phyloP scores from a whole-genome alignment of 1,140 invertebrate genomes.

The Camponotus floridanus region DNA sequence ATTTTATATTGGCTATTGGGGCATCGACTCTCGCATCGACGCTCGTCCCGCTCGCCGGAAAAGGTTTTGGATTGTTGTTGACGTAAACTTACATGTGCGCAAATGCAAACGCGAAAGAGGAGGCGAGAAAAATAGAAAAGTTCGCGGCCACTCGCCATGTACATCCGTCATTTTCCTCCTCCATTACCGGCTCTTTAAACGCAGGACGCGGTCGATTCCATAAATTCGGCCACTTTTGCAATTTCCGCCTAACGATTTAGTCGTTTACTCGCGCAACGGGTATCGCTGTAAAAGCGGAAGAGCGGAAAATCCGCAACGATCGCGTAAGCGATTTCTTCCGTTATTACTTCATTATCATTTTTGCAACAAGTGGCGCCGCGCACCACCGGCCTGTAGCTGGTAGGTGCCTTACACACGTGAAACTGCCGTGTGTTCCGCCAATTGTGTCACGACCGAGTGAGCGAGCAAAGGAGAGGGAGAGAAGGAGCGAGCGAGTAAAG shows the following conservation, averaged over 20 bases:
- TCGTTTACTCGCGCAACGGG: slow-evolving; percentile 30
- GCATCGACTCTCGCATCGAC: neutral
- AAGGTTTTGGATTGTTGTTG: slow-evolving; percentile 11
- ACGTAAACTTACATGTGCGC: neutral
- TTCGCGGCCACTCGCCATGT: neutral
- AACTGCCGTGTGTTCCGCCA: slow-evolving; percentile 33
- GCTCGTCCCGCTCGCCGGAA: neutral
- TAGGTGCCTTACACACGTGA: slow-evolving; percentile 18
- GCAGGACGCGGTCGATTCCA: slow-evolving; percentile 9
- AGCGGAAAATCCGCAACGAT: slow-evolving; percentile 62
- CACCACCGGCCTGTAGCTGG: slow-evolving; percentile 8
- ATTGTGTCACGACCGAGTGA: slow-evolving; percentile 24
- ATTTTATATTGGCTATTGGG: neutral
- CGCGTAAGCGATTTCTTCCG: slow-evolving; percentile 60
- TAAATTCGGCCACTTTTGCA: slow-evolving; percentile 42
- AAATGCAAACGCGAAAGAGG: neutral
- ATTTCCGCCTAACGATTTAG: slow-evolving; percentile 46
- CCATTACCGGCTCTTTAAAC: slow-evolving; percentile 36
- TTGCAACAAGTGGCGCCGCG: slow-evolving; percentile 68
- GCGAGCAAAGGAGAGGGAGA: neutral
- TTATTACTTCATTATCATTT: slow-evolving; percentile 68
- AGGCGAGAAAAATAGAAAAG: slow-evolving; percentile 3
- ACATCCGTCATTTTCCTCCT: slow-evolving; percentile 37
- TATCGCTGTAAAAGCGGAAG: slow-evolving; percentile 43
- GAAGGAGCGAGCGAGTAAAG: slow-evolving; percentile 12